A percentile compares a stretch with the other conserved stretches of the same genome.
These are phyloP conservation scores for Scrobipalpa atriplicella DNA, from an alignment of 2,888 invertebrate species.

Conservation along the genomic window DNA sequence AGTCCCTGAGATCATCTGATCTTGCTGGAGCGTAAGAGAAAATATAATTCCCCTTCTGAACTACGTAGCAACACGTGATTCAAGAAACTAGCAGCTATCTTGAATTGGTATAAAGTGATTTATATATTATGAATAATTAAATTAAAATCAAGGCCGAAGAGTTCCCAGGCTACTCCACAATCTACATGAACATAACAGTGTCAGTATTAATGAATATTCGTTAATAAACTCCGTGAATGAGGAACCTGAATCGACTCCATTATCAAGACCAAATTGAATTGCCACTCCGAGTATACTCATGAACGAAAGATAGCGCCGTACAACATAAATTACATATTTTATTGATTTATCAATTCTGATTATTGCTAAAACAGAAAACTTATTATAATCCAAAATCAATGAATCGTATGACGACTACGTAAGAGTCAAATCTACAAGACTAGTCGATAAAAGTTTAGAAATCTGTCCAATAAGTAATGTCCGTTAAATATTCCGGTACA, in stretches of 20 bases:
- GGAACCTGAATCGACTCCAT: constrained; percentile 8
- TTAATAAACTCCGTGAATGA: constrained; percentile 25
- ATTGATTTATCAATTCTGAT: constrained; percentile 6
- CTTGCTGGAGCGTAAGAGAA: no score
- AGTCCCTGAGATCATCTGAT: no score
- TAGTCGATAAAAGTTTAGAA: constrained; percentile 2
- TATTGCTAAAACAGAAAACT: neutral
- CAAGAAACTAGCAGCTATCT: neutral
- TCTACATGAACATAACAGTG: constrained; percentile 1
- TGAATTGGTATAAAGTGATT: constrained; percentile 4
- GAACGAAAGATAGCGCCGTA: constrained; percentile 10
- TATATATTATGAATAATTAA: constrained; percentile 12
- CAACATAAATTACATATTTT: constrained; percentile 3
- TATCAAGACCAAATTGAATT: constrained; percentile 3
- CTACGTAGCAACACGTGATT: constrained; percentile 28
- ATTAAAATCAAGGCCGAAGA: constrained; percentile 13
- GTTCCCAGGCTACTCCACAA: constrained; percentile 24
- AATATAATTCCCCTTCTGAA: constrained; percentile 26
- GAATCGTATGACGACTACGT: constrained; percentile 6
- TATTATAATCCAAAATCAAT: neutral
- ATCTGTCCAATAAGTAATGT: constrained; percentile 9
- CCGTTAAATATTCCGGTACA: constrained; percentile 13
- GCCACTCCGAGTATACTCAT: neutral
- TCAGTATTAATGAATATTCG: constrained; percentile 24
- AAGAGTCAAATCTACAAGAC: constrained; percentile 7